Conservation (phyloP, 2,888 invertebrate genomes). For the Acanthosepion pharaonis region DNA sequence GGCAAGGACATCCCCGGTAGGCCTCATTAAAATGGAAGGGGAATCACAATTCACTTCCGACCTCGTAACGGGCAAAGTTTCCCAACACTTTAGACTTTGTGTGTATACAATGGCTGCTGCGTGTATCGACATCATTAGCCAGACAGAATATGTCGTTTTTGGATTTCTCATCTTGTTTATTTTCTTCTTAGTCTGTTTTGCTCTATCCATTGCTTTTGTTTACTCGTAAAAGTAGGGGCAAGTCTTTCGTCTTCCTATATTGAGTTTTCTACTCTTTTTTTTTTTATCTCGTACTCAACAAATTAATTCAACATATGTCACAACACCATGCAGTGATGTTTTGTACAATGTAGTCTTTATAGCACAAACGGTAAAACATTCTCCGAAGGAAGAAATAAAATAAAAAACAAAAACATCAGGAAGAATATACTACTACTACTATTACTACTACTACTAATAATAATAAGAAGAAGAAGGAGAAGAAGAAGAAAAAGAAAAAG, state of each 20-base stretch:
- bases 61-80: constrained; percentile 15
- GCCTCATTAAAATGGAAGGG: constrained; percentile 33
- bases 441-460: too few species aligned
- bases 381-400: neutral
- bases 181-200: neutral
- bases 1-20: constrained; percentile 21
- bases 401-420: neutral
- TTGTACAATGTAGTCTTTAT: neutral
- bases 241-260: neutral
- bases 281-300: neutral
- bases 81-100: constrained; percentile 21
- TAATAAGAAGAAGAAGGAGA: too few species aligned
- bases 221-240: neutral
- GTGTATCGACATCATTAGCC: constrained; percentile 7
- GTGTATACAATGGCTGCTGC: constrained; percentile 33
- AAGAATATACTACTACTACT: too few species aligned
- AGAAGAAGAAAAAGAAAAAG: too few species aligned
- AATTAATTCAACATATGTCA: neutral
- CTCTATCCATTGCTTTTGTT: neutral
- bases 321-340: neutral
- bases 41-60: constrained; percentile 33
- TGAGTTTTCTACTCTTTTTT: too few species aligned
- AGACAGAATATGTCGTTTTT: neutral
- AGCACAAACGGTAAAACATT: neutral
- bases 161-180: neutral